These are phyloP conservation scores for Turritopsis dohrnii DNA, from an alignment of 30 jellyfish, hydroid and myxozoan genomes.

Conservation along the genomic window DNA sequence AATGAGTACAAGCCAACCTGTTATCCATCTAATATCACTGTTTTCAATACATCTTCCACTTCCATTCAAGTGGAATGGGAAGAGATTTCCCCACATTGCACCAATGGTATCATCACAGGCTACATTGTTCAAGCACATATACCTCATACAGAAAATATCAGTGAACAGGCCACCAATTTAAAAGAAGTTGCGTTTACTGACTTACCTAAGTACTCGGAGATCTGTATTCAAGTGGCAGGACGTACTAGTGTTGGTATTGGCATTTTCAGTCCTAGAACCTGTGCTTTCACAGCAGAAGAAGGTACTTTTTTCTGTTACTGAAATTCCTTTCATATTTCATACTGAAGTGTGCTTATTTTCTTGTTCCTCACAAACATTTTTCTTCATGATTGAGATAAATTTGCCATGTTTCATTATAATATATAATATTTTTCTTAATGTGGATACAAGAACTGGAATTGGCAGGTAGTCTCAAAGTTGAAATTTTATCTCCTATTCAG, in stretches of 20 bases:
- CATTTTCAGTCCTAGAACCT: not conserved
- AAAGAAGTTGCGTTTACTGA: not conserved
- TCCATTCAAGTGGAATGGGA: not conserved
- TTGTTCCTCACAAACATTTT: not conserved
- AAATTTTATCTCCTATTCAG: too few relatives aligned
- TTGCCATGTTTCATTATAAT: too few relatives aligned
- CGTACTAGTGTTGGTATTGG: not conserved
- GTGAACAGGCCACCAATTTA: not conserved
- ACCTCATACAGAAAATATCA: not conserved
- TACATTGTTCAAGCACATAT: not conserved
- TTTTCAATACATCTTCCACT: not conserved
- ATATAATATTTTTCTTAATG: too few relatives aligned
- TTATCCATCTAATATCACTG: not conserved
- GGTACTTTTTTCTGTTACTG: not conserved
- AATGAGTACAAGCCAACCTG: not conserved
- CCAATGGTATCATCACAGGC: not conserved
- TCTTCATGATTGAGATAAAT: too few relatives aligned
- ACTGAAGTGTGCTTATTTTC: not conserved
- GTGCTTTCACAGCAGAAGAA: not conserved
- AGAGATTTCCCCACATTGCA: not conserved
- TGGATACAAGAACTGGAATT: too few relatives aligned
- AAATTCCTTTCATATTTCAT: not conserved
- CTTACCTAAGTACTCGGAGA: not conserved
- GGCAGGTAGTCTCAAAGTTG: too few relatives aligned
- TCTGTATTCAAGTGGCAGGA: not conserved